Evolutionary conservation across 2,113 vertebrate species (phyloP), one percentile per base, ranked within the genome.

Genomic region (Heteronetta atricapilla): DNA sequence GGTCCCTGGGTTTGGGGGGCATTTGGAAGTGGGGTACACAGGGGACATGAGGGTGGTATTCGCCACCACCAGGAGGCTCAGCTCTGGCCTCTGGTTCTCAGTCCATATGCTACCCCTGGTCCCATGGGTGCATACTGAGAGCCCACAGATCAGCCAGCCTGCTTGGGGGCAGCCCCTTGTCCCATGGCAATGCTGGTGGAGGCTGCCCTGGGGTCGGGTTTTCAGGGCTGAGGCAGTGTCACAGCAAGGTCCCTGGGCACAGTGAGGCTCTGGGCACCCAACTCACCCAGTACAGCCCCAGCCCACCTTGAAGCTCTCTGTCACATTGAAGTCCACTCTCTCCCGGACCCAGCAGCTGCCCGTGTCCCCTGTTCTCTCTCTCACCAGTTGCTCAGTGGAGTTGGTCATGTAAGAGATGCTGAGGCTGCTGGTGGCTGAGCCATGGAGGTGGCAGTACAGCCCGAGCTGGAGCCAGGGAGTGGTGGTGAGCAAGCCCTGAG

Each of bases 271-370:
- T 63, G 38, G 25, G 26, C 12, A 64, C 36, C 50, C 88, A 66
- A 25, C 4, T 56, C 1, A 4, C 31, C 17, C 33, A 28, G 31
- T 28, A 29, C 1, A 1, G 53, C 3, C 4, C 40, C 67, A 58
- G 29, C 94, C 46, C n/a, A 99, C 99, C 97, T 97, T 96, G 93
- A 99, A 99, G 33, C 88, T 72, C 20, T 31, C 63, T 0, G 60
- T 13, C 31, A 97, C 66, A 0, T 38, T 93, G 79, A 99, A 97
- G 23, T 98, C 96, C 77, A 99, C 98, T 79, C 98, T 98, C n/a
- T 99, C 98, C 60, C 99, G 98, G 73, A 99, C 97, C 99, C 99
- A 99, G 77, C 85, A 92, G 38, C 98, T 97, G 4, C 98, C 99
- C 53, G 98, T 94, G 40, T 99, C 98, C 4, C 99, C 99, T 0